Evolutionary conservation across 2,113 vertebrate genomes (phyloP), one percentile per base, ranked within the genome.

Genomic region (Chionis minor): DNA sequence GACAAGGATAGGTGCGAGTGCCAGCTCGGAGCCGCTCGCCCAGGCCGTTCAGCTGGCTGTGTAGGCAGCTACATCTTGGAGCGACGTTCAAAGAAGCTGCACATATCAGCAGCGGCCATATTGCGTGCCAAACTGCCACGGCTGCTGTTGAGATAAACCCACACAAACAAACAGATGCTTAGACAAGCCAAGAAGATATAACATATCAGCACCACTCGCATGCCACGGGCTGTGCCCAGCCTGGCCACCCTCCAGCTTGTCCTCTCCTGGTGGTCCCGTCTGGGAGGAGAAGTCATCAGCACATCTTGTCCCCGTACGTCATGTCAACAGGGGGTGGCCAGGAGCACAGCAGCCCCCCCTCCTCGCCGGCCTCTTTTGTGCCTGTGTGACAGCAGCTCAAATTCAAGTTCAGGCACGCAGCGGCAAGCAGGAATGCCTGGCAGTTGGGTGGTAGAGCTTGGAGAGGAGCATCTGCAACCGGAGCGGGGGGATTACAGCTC

Each of bases 91-190:
- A n/a, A 92, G 88, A 21, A 84, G 52, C 80, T 52, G 55, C 62
- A 49, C 0, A 0, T 13, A 56, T 14, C 81, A 80, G 79, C 94
- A 86, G 92, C 80, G 61, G 32, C 78, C 28, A 7, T 27, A 18
- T 40, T 72, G 51, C 0, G 0, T 61, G 94, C 91, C 79, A 88
- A 88, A 51, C 59, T 86, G 71, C 92, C 69, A 11, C 24, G 88
- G 94, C 92, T 94, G 95, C 95, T 94, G 91, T 26, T 32, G 84
- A 79, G 91, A 89, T 56, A 81, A 96, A 75, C 83, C 94, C 95
- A 71, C 97, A 92, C 91, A 89, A 94, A 91, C 94, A 94, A 94
- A 96, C 86, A 95, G 86, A 47, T 11, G 32, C 69, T 61, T 6
- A 7, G 72, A 66, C 35, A 27, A 47, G 69, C 77, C 69, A 10